These are phyloP conservation scores for Antechinus stuartii DNA, from an alignment of 2,113 vertebrate species.

Conservation along the genomic window DNA sequence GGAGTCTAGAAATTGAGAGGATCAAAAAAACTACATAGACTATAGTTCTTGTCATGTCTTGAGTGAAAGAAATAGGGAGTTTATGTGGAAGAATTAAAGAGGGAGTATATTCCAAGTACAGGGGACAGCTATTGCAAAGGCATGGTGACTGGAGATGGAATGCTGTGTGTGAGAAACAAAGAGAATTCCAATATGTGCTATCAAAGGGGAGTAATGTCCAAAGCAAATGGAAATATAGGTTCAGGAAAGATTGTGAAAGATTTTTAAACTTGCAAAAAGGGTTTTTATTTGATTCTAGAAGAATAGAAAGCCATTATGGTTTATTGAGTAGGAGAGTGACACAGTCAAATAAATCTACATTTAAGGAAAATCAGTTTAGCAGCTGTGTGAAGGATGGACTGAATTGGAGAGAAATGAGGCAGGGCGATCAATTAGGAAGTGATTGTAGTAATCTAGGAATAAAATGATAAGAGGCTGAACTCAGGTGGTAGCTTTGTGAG, in stretches of 20 bases:
- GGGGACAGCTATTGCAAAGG: neutral
- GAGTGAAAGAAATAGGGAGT: neutral
- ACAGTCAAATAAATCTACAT: constrained; percentile 8
- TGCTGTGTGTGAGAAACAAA: neutral
- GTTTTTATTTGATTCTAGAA: neutral
- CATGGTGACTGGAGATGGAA: neutral
- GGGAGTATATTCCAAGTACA: neutral
- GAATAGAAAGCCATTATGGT: constrained; percentile 4
- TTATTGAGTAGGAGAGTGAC: neutral
- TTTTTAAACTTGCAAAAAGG: neutral
- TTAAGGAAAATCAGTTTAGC: constrained; percentile 1
- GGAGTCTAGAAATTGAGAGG: neutral
- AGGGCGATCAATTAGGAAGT: neutral
- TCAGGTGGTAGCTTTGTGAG: neutral
- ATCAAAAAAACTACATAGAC: neutral
- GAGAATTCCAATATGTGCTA: neutral
- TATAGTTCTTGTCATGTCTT: neutral
- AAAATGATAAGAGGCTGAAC: neutral
- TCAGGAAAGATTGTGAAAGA: neutral
- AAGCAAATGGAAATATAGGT: neutral
- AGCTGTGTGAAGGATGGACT: neutral
- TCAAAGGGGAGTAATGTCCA: neutral
- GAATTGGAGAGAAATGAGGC: neutral
- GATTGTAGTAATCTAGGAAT: neutral
- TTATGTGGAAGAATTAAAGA: neutral